Evolutionary conservation across 1,140 invertebrate species (phyloP), one percentile per base, ranked within the genome.

Genomic region (Leguminivora glycinivorella): DNA sequence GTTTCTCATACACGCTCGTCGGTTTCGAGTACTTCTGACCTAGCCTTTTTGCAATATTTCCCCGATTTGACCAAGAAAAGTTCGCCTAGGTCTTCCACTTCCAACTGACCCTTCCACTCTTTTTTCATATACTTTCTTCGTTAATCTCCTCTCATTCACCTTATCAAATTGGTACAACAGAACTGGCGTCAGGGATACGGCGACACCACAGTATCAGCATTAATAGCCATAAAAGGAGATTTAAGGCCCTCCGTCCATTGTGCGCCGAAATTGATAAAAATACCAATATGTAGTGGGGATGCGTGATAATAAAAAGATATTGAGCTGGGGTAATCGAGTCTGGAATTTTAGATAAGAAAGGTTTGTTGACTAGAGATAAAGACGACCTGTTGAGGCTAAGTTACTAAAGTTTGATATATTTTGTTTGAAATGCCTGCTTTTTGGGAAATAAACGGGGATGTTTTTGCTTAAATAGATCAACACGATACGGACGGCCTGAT

Each of bases 161-260:
- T 12, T 38, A 38, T 38, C 34, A 12, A 38, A 14, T 12, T 38
- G 10, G 10, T 3, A 14, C 10, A 14, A 2, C 34, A 38, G 34
- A 38, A 38, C 14, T 12, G 12, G 34, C 34, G 12, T 12, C 22
- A 26, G 56, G 56, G 56, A 60, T 60, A n/a, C 7, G 25, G 25
- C 10, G 56, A 63, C 58, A 31, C 14, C 26, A 63, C 14, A 63
- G 26, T 63, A 63, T 63, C 26, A 63, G 26, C 25, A 63, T 63
- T 63, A 63, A 63, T 63, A 63, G 58, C 58, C 58, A 63, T 63
- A 63, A 63, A 63, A 63, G 26, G n/a, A 29, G 58, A 63, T 63
- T 63, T 63, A 63, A 63, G 58, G 26, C 25, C 58, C 29, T 63
- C 58, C 17, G 58, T 31, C 29, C 58, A 63, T 63, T 63, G 58